Conservation (phyloP, 2,113 vertebrate species). For the Tylochromis polylepis region DNA sequence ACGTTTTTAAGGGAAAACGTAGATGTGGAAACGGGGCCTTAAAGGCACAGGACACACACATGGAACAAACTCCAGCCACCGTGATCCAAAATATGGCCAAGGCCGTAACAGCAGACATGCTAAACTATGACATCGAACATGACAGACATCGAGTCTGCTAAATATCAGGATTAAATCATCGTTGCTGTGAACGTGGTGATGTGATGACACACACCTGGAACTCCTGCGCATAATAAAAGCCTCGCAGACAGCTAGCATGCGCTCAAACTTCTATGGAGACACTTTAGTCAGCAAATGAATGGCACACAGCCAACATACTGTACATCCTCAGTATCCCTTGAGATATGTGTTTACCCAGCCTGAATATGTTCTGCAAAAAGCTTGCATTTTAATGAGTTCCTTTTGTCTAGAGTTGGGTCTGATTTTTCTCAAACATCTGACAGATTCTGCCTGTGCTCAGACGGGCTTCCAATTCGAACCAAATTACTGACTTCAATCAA, state of each 20-base stretch:
- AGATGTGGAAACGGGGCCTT: too few species aligned
- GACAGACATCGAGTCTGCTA: neutral
- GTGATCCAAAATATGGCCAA: too few species aligned
- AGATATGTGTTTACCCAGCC: neutral
- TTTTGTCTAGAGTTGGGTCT: neutral
- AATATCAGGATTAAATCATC: neutral
- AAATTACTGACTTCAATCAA: constrained; percentile 20
- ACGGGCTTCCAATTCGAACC: neutral
- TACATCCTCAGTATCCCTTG: neutral
- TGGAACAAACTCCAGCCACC: too few species aligned
- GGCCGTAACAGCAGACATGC: too few species aligned
- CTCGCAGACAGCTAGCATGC: neutral
- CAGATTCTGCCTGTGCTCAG: neutral
- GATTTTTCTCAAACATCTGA: neutral
- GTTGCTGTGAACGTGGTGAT: neutral
- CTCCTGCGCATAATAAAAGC: neutral
- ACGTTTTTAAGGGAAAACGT: too few species aligned
- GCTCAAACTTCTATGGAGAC: neutral
- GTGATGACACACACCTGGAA: neutral
- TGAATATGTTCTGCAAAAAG: neutral
- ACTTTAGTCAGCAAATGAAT: neutral
- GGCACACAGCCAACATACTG: neutral
- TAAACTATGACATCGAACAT: neutral
- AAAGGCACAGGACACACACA: too few species aligned
- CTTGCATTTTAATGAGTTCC: neutral